phyloP scores from a whole-genome alignment of 2,113 vertebrate genomes.

The Lepus americanus region DNA sequence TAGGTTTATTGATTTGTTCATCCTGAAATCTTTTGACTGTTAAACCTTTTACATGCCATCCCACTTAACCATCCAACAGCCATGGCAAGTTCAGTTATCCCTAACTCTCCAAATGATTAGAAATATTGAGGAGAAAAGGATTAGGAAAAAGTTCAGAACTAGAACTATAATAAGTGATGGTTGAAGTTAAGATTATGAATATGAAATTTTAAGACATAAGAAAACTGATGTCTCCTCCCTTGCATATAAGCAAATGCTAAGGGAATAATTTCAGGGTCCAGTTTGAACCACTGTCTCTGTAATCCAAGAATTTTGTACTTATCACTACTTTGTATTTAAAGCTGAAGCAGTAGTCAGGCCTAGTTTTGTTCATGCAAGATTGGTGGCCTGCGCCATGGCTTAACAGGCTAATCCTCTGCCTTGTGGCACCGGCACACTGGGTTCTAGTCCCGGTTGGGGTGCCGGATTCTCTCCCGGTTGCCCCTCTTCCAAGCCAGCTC shows the following conservation, averaged over 20 bases:
- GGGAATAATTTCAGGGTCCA: background rate
- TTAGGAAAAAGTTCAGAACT: background rate
- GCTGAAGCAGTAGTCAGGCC: background rate
- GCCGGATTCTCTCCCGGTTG: too few relatives aligned
- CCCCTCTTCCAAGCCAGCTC: too few relatives aligned
- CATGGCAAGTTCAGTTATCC: background rate
- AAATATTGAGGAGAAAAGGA: background rate
- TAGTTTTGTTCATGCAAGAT: conserved; percentile 1
- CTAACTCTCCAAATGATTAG: background rate
- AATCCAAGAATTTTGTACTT: background rate
- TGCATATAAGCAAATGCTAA: background rate
- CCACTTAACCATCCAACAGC: background rate
- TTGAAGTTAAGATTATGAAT: conserved; percentile 10
- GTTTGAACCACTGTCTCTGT: background rate
- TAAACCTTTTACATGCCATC: background rate
- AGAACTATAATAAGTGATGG: background rate
- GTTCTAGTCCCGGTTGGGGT: too few relatives aligned
- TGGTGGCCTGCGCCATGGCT: background rate
- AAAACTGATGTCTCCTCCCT: background rate
- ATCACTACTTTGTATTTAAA: background rate
- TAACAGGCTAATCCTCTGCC: too few relatives aligned
- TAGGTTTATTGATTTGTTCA: background rate
- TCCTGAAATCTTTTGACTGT: background rate
- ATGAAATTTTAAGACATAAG: background rate
- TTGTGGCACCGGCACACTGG: too few relatives aligned